A percentile compares a stretch with the other conserved stretches of the same genome.
Evolutionary conservation across 1,140 invertebrate genomes (phyloP).

Genomic region (Pachypeltis micranthus): DNA sequence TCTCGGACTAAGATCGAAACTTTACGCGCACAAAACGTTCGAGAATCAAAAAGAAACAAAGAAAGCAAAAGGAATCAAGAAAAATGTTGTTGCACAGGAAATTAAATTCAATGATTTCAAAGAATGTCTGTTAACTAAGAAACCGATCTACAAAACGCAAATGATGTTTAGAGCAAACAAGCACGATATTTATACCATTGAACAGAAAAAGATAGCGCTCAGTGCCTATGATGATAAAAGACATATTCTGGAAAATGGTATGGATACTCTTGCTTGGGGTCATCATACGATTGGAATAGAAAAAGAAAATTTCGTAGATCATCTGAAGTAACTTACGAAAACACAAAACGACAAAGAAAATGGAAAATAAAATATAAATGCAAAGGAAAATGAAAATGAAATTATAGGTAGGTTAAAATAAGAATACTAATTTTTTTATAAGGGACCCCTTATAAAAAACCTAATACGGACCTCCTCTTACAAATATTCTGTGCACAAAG

Average conservation of each 20-base stretch:
- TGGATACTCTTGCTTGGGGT: slow-evolving; percentile 21
- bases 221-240: slow-evolving; percentile 21
- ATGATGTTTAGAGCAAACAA: slow-evolving; percentile 18
- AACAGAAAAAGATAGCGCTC: slow-evolving; percentile 19
- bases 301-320: neutral
- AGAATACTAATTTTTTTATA: too few species aligned
- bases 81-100: slow-evolving; percentile 20
- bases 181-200: slow-evolving; percentile 20
- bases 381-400: too few species aligned
- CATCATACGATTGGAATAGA: slow-evolving; percentile 15
- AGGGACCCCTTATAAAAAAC: neutral
- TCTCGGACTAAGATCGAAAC: slow-evolving; percentile 36
- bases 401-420: too few species aligned
- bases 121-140: slow-evolving; percentile 16
- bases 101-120: slow-evolving; percentile 21
- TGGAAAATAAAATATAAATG: neutral
- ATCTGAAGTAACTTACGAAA: slow-evolving; percentile 10
- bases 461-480: neutral
- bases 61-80: slow-evolving; percentile 29
- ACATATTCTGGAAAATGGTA: slow-evolving; percentile 13
- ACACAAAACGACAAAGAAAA: neutral
- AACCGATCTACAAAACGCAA: slow-evolving; percentile 7
- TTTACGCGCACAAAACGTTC: slow-evolving; percentile 31
- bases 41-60: too few species aligned
- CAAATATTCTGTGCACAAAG: neutral